Percentiles rank a stretch among this genome's conserved stretches.
phyloP scores from a whole-genome alignment of 2,888 invertebrate species.

The Papilio gigon region DNA sequence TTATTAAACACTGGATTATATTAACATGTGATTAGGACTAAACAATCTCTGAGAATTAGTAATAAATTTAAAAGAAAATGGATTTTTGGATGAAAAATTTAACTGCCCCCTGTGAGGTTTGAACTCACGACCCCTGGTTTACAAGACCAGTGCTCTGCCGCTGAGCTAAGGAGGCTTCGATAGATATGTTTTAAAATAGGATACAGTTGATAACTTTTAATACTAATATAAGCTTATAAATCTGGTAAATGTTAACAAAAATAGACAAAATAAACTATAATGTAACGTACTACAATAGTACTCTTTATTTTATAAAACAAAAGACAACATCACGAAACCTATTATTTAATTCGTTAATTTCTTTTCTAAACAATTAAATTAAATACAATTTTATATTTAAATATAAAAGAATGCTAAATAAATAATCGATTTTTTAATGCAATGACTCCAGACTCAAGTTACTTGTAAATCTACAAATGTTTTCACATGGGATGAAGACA shows the following conservation, averaged over 20 bases:
- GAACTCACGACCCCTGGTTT: constrained; percentile 23
- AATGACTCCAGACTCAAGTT: no score
- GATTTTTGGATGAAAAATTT: not conserved
- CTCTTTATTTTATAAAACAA: not conserved
- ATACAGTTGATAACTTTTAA: not conserved
- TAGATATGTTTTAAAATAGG: not conserved
- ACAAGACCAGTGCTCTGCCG: constrained; percentile 19
- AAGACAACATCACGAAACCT: not conserved
- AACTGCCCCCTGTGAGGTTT: constrained; percentile 14
- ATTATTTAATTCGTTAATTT: not conserved
- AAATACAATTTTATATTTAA: no score
- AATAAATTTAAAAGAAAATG: not conserved
- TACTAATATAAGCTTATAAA: not conserved
- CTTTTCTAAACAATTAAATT: not conserved
- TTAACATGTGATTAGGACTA: no score
- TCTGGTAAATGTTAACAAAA: not conserved
- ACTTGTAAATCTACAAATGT: no score
- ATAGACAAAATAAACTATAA: not conserved
- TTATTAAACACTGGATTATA: not conserved
- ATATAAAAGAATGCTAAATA: no score
- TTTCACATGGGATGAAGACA: no score
- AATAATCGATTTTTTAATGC: no score
- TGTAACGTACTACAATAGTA: not conserved
- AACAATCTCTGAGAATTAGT: no score
- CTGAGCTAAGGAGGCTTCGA: constrained; percentile 20